Evolutionary conservation across 2,113 vertebrate genomes (phyloP), one percentile per base, ranked within the genome.

Genomic region (Cephalopholis sonnerati): DNA sequence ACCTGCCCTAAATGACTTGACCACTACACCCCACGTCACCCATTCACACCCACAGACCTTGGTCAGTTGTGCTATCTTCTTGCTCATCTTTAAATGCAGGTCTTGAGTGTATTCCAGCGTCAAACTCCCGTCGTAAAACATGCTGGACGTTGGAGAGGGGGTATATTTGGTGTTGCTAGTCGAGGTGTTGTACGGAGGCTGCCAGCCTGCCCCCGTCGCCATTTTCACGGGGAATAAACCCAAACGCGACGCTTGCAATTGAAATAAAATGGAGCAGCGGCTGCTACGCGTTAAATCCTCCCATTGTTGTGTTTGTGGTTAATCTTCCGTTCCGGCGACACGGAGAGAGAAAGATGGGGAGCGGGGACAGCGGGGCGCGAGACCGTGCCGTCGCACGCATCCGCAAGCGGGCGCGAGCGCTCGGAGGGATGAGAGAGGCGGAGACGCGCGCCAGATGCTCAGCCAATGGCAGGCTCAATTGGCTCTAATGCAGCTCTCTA

Each of bases 51-150:
- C 4, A 77, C 91, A 17, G 29, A 99, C 98, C 98, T 99, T 99
- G 24, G 98, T 99, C 44, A 99, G 97, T 91, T 99, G 98, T 17
- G 98, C 97, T 22, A 99, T 99, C 84, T 99, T 99, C 95, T 99
- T 99, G 95, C 98, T 99, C 98, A 99, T 99, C 87, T 99, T 99
- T 93, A 99, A 92, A 81, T 99, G 98, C 93, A 99, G 95, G 82
- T 99, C 98, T 32, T 96, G 95, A 54, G 94, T 97, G 92, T 97
- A 98, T 66, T 99, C 97, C 95, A 95, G 79, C 87, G 95, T 79
- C 24, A 92, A 68, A 3, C 90, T 93, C 6, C 93, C 79, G 76
- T 95, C 95, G 91, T 93, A 96, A 59, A 95, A 92, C 93, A 94
- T 88, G 73, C 85, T 84, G 64, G 95, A 81, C 13, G 95, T 73